Percentiles rank a stretch among this genome's conserved stretches.
Evolutionary conservation across 2,888 invertebrate genomes (phyloP).

Genomic region (Trissonchulus latispiculum): DNA sequence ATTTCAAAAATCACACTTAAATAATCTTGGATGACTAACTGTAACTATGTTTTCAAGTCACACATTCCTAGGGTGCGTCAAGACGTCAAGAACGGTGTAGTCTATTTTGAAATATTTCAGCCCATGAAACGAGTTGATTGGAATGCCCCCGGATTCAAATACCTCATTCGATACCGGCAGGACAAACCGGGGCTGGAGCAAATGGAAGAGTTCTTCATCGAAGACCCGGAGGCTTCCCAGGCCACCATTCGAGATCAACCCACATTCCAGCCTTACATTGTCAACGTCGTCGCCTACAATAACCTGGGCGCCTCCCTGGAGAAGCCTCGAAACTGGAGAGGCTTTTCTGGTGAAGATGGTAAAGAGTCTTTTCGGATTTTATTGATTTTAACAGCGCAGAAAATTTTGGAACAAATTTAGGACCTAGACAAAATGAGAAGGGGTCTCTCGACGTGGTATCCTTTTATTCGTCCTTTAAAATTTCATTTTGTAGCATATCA

Average conservation of each 20-base stretch:
- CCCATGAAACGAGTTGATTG: slow-evolving; percentile 92
- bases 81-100: too few relatives aligned
- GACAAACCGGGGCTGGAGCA: slow-evolving; percentile 18
- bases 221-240: slow-evolving; percentile 51
- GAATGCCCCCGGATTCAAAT: slow-evolving; percentile 85
- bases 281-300: slow-evolving; percentile 58
- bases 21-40: too few relatives aligned
- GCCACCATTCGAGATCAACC: slow-evolving; percentile 66
- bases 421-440: too few relatives aligned
- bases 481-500: too few relatives aligned
- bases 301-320: slow-evolving; percentile 35
- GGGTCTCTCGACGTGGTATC: too few relatives aligned
- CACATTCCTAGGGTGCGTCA: too few relatives aligned
- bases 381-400: too few relatives aligned
- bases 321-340: slow-evolving; percentile 73
- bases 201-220: slow-evolving; percentile 39
- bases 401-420: too few relatives aligned
- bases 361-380: too few relatives aligned
- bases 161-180: slow-evolving; percentile 48
- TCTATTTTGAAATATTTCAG: slow-evolving; percentile 49
- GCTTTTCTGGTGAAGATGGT: slow-evolving; percentile 86
- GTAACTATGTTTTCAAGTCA: too few relatives aligned
- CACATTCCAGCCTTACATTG: slow-evolving; percentile 75
- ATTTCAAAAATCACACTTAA: too few relatives aligned
- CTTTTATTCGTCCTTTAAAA: too few relatives aligned